Conservation (phyloP, 2,888 invertebrate species). For the Cetonia aurata region DNA sequence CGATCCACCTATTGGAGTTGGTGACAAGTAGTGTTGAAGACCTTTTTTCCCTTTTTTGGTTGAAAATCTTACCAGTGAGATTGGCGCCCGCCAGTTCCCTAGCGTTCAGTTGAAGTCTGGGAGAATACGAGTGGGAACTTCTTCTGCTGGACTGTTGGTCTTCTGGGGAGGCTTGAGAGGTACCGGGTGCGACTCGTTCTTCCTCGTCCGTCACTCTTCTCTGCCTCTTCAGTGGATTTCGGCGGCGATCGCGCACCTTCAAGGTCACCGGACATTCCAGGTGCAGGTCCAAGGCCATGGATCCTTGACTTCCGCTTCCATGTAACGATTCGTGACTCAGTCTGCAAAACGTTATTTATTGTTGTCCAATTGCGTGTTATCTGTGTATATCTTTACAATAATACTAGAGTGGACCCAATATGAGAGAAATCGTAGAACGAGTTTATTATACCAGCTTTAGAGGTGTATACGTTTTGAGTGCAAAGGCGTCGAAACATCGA, state of each 20-base stretch:
- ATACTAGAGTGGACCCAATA: too few species aligned
- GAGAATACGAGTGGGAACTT: slow-evolving; percentile 63
- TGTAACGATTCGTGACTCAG: slow-evolving; percentile 70
- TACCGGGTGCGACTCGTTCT: slow-evolving; percentile 50
- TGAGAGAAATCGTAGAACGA: too few species aligned
- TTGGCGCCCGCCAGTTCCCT: slow-evolving; percentile 34
- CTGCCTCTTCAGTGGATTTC: slow-evolving; percentile 82
- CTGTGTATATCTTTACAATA: too few species aligned
- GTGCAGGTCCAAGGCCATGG: slow-evolving; percentile 83
- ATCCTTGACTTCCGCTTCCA: slow-evolving; percentile 74
- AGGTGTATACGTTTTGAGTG: too few species aligned
- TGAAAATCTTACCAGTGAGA: slow-evolving; percentile 30
- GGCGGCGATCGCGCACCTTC: slow-evolving; percentile 72
- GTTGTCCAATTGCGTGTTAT: neutral
- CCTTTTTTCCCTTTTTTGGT: too few species aligned
- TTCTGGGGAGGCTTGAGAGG: slow-evolving; percentile 15
- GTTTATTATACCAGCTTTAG: too few species aligned
- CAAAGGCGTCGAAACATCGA: too few species aligned
- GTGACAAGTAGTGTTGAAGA: too few species aligned
- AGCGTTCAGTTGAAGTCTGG: slow-evolving; percentile 60
- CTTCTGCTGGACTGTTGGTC: slow-evolving; percentile 56
- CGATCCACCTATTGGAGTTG: slow-evolving; percentile 55
- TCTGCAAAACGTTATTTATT: slow-evolving; percentile 51
- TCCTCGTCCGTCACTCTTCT: slow-evolving; percentile 76
- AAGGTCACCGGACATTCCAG: slow-evolving; percentile 73